Percentiles rank a stretch among this genome's conserved stretches.
These are phyloP conservation scores for Xanthostigma xanthostigma DNA, from an alignment of 2,888 invertebrate species.

Conservation along the genomic window DNA sequence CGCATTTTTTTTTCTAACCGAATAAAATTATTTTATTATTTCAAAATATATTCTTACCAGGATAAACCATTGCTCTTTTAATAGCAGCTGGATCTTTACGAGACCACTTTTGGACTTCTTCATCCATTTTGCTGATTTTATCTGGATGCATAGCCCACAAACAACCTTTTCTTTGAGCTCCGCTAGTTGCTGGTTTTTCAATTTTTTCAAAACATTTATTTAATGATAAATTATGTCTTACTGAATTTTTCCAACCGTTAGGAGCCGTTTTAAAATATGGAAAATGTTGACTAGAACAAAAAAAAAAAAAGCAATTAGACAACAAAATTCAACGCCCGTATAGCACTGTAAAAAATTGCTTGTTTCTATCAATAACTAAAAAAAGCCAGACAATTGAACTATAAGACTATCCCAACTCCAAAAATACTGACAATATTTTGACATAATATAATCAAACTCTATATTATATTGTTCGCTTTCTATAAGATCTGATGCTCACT, in stretches of 20 bases:
- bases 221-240: slow-evolving; percentile 88
- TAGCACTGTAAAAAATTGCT: too few species aligned
- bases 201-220: slow-evolving; percentile 99
- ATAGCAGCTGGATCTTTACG: slow-evolving; percentile 88
- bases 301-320: slow-evolving; percentile 11
- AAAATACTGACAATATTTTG: too few species aligned
- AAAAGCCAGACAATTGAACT: too few species aligned
- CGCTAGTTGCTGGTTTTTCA: slow-evolving; percentile 82
- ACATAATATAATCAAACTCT: too few species aligned
- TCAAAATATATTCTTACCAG: slow-evolving; percentile 38
- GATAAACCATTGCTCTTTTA: slow-evolving; percentile 85
- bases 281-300: slow-evolving; percentile 61
- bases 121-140: slow-evolving; percentile 92
- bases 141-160: slow-evolving; percentile 95
- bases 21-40: neutral
- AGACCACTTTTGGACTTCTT: slow-evolving; percentile 95
- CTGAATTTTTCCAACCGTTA: slow-evolving; percentile 98
- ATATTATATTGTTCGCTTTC: too few species aligned
- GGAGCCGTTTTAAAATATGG: slow-evolving; percentile 98
- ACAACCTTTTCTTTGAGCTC: slow-evolving; percentile 75
- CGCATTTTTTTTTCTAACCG: too few species aligned
- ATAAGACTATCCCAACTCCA: too few species aligned
- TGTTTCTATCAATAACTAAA: too few species aligned
- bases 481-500: too few species aligned
- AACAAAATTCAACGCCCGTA: neutral